Evolutionary conservation across 2,888 invertebrate genomes (phyloP), one percentile per base, ranked within the genome.

Genomic region (Pseudococcus viburni): DNA sequence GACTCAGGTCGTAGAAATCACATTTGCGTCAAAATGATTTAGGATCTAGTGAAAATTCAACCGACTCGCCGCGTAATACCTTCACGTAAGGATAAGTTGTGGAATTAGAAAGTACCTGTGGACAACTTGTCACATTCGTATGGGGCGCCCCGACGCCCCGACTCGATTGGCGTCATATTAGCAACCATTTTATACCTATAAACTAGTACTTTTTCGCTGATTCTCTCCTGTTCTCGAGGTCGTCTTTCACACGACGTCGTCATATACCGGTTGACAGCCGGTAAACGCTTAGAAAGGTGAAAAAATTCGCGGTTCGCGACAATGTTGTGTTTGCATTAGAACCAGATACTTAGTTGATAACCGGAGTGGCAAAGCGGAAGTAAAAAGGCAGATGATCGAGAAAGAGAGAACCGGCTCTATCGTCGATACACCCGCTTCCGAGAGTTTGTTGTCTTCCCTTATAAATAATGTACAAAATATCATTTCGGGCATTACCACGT

Each of bases 251-350:
- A 33, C 26, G 26, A 73, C 15, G 11, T 6, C 64, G 22, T 2
- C 64, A 15, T 0, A 73, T 64, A 64, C 64, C 64, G 73, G 73
- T 73, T 73, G 73, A 33, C 73, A 33, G 8, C 22, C 19, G 22
- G 22, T 9, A 5, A 22, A 9, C 9, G 64, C 11, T 1, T 64
- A 64, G 64, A 64, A 64, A 64, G 64, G 64, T 64, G 73, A 73
- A 33, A 73, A 68, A 73, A 39, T 73, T 73, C 73, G 73, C 73
- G 33, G 11, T 73, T 15, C 33, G 73, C 73, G 73, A 73, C 33
- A 39, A 33, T 73, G 73, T 64, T 22, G 22, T 26, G 12, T 73
- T 26, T 26, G 55, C 8, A 55, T 8, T n/a, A 51, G 51, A 51
- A 51, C 51, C 51, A 6, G 42, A 42, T 33, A 11, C 12, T 46